Percentiles rank a stretch among this genome's conserved stretches.
Evolutionary conservation across 92 coral and sea anemone genomes (phyloP).

Genomic region (Siderastrea siderea): DNA sequence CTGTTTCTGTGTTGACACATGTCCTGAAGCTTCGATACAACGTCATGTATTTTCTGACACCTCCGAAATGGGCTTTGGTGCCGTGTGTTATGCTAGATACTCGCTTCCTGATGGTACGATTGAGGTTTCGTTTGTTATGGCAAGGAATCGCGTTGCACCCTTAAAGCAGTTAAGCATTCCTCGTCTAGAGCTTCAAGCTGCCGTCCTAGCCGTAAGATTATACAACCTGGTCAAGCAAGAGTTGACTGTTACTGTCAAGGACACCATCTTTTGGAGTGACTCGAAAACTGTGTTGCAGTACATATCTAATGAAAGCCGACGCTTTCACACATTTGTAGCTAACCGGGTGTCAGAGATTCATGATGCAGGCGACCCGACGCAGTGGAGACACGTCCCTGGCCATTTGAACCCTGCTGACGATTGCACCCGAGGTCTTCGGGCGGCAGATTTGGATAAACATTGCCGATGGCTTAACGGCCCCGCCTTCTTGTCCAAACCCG

Average conservation of each 20-base stretch:
- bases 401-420: constrained; percentile 67
- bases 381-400: constrained; percentile 64
- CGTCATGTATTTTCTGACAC: constrained; percentile 64
- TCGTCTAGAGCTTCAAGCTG: constrained; percentile 79
- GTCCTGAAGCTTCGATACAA: too few relatives aligned
- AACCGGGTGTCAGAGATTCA: constrained; percentile 77
- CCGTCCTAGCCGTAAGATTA: constrained; percentile 66
- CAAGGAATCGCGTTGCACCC: constrained; percentile 74
- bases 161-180: constrained; percentile 77
- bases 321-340: constrained; percentile 79
- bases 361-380: constrained; percentile 53
- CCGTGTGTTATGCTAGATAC: constrained; percentile 72
- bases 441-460: constrained; percentile 38
- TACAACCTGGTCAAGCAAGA: constrained; percentile 59
- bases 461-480: constrained; percentile 75
- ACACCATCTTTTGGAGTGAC: constrained; percentile 76
- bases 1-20: too few relatives aligned
- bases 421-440: constrained; percentile 68
- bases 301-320: constrained; percentile 70
- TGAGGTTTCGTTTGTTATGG: constrained; percentile 70
- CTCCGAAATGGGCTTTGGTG: constrained; percentile 73
- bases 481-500: constrained; percentile 32
- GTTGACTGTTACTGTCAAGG: constrained; percentile 29
- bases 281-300: constrained; percentile 70
- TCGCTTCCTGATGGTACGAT: constrained; percentile 61